These are phyloP conservation scores for Xerus inauris DNA, from an alignment of 2,113 vertebrate genomes.

Conservation along the genomic window DNA sequence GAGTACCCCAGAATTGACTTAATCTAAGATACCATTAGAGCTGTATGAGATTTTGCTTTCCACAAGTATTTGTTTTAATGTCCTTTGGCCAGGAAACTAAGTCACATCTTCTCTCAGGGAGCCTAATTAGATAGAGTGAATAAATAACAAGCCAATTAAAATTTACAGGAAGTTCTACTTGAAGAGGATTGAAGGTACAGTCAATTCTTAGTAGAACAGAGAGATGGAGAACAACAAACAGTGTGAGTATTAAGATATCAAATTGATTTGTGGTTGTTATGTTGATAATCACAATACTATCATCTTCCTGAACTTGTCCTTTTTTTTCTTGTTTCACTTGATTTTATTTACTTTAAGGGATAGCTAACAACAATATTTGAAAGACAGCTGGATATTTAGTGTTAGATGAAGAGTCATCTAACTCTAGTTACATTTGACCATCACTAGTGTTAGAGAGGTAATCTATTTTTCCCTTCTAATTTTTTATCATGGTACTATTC, in stretches of 20 bases:
- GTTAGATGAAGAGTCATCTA: too few relatives aligned
- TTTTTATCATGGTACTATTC: not conserved
- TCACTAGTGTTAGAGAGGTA: slow-evolving; percentile 44
- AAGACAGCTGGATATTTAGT: slow-evolving; percentile 1
- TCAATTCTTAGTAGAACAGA: slow-evolving; percentile 15
- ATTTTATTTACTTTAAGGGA: slow-evolving; percentile 71
- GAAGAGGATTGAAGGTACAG: slow-evolving; percentile 54
- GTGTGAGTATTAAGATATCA: slow-evolving; percentile 64
- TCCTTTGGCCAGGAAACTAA: not conserved
- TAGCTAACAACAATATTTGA: not conserved
- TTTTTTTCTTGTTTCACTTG: slow-evolving; percentile 47
- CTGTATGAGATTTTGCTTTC: not conserved
- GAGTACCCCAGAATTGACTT: not conserved
- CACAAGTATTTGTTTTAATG: not conserved
- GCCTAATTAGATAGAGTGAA: not conserved
- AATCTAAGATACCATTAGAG: not conserved
- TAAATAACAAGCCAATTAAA: slow-evolving; percentile 59
- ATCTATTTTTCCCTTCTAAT: slow-evolving; percentile 30
- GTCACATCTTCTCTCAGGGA: not conserved
- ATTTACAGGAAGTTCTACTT: slow-evolving; percentile 67
- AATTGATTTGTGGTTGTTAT: not conserved
- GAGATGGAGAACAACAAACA: slow-evolving; percentile 54
- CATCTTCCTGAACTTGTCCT: not conserved
- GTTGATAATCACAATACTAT: not conserved
- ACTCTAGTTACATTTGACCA: too few relatives aligned